Evolutionary conservation across 2,888 invertebrate species (phyloP).

Genomic region (Prosopocoilus inquinatus): DNA sequence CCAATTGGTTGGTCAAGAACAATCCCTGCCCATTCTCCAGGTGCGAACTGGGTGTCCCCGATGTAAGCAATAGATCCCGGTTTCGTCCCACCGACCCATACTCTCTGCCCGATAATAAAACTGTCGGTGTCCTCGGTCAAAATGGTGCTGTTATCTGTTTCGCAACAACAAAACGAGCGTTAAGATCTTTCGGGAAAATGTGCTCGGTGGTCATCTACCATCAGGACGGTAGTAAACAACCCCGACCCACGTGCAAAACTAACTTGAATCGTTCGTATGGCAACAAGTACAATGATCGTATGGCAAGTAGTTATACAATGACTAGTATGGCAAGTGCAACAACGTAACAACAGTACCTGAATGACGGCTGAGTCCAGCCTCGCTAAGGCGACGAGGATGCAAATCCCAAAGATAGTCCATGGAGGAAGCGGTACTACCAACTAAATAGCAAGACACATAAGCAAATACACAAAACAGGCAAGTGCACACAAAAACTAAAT

Average conservation of each 20-base stretch:
- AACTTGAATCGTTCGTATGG: too few relatives aligned
- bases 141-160: constrained; percentile 77
- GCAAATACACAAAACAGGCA: constrained; percentile 40
- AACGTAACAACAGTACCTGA: constrained; percentile 59
- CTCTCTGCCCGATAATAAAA: constrained; percentile 92
- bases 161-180: too few relatives aligned
- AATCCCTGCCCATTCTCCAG: constrained; percentile 97
- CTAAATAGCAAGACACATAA: constrained; percentile 47
- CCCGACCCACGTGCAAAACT: neutral
- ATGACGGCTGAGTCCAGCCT: constrained; percentile 72
- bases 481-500: constrained; percentile 8
- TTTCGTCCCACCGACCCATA: constrained; percentile 91
- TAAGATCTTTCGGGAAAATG: too few relatives aligned
- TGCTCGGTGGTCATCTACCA: neutral
- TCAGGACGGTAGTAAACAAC: neutral
- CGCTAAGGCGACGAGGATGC: constrained; percentile 70
- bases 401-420: constrained; percentile 74
- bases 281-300: too few relatives aligned
- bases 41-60: constrained; percentile 94
- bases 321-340: neutral
- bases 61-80: constrained; percentile 91
- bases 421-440: constrained; percentile 56
- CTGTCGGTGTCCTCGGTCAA: constrained; percentile 89
- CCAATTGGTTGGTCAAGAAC: constrained; percentile 94
- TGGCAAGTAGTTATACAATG: too few relatives aligned